Conservation (phyloP, 2,113 vertebrate genomes). For the Heterotilapia buettikoferi region DNA sequence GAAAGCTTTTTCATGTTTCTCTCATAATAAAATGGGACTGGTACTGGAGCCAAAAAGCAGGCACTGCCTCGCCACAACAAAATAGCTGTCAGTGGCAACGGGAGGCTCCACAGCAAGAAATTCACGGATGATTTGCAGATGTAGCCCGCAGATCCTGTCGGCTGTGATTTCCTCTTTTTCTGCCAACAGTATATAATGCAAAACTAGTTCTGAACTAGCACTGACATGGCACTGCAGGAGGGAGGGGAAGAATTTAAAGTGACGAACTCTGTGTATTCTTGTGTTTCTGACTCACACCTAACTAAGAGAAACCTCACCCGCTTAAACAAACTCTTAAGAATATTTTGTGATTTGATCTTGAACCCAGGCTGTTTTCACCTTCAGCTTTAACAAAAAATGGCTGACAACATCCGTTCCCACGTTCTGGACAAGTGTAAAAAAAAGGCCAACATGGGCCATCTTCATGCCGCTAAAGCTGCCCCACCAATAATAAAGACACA, state of each 20-base stretch:
- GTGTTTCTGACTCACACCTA: not conserved
- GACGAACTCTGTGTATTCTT: not conserved
- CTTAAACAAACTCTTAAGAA: conserved; percentile 1
- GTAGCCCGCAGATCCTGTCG: not conserved
- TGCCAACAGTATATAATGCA: not conserved
- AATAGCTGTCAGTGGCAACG: not conserved
- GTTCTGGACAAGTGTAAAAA: conserved; percentile 11
- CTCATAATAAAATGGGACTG: not conserved
- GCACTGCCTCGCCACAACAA: not conserved
- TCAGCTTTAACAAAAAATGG: not conserved
- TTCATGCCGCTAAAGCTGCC: conserved; percentile 55
- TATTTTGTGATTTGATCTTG: not conserved
- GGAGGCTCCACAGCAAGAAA: not conserved
- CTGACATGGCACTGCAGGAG: not conserved
- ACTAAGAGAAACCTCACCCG: not conserved
- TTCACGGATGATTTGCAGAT: not conserved
- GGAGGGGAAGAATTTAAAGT: not conserved
- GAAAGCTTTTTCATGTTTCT: not conserved
- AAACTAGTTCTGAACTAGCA: not conserved
- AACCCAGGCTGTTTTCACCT: conserved; percentile 8
- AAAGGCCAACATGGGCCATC: conserved; percentile 14
- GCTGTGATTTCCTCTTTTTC: not conserved
- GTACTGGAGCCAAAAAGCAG: not conserved
- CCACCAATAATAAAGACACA: conserved; percentile 43
- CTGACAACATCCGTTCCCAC: not conserved